Evolutionary conservation across 2,888 invertebrate genomes (phyloP).

Genomic region (Eristalis intricaria): DNA sequence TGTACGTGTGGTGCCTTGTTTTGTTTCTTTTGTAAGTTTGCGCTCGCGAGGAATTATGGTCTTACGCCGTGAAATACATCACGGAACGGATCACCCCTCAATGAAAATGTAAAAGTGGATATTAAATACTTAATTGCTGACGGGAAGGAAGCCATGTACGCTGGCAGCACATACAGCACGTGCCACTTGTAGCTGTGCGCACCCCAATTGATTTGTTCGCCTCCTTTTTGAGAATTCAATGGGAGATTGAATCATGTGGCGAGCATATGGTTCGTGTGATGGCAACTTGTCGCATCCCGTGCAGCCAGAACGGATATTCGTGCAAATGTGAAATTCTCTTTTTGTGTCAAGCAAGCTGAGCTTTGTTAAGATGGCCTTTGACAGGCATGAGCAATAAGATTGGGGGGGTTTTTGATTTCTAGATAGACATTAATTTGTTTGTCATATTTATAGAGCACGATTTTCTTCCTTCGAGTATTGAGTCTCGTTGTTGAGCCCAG

Average conservation of each 20-base stretch:
- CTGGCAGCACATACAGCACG: constrained; percentile 6
- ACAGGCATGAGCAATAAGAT: not conserved
- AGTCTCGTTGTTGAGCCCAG: too few species aligned
- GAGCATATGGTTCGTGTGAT: constrained; percentile 39
- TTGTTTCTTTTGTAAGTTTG: constrained; percentile 24
- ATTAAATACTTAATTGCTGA: constrained; percentile 71
- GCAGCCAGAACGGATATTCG: not conserved
- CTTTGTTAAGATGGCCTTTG: not conserved
- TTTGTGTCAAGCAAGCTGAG: not conserved
- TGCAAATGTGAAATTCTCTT: not conserved
- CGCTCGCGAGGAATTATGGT: constrained; percentile 38
- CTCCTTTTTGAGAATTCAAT: not conserved
- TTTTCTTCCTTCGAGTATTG: too few species aligned
- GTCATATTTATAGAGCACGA: too few species aligned
- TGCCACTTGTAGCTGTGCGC: constrained; percentile 33
- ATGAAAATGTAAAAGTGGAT: constrained; percentile 50
- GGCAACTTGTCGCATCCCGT: constrained; percentile 1
- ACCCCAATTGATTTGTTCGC: constrained; percentile 18
- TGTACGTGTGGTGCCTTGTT: not conserved
- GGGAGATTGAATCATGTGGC: constrained; percentile 30
- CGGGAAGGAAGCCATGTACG: constrained; percentile 59
- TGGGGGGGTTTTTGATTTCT: too few species aligned
- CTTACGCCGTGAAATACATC: constrained; percentile 23
- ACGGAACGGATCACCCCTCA: constrained; percentile 32
- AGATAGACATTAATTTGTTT: too few species aligned